Evolutionary conservation across 1,140 invertebrate genomes (phyloP), one percentile per base, ranked within the genome.

Genomic region (Acromyrmex heyeri): DNA sequence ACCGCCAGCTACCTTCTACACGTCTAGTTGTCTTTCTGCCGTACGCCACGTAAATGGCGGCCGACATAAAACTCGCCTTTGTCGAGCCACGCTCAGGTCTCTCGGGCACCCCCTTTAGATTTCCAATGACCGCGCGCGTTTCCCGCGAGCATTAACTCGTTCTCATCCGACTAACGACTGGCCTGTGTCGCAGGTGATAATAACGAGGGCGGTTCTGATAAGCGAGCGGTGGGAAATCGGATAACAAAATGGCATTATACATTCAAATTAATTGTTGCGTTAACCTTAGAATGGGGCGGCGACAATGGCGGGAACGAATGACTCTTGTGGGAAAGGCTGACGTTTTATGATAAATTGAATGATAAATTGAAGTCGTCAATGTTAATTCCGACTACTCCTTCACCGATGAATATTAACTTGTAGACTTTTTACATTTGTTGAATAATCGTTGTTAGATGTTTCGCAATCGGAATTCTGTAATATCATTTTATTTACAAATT

Each of bases 21-120:
- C 48, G 27, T 64, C 50, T 70, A 70, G 24, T 21, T 65, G n/a
- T 24, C 65, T 59, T 48, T 3, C 48, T 69, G 24, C 34, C 18
- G 3, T 14, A 30, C 30, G 62, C n/a, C 79, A 72, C 79, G 44
- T 83, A 83, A 83, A 83, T 83, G 79, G 79, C 79, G 79, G 79
- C 79, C 69, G 38, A 34, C 55, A n/a, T 59, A 72, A 73, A 82
- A 83, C 55, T 55, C 79, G 24, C 67, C 67, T 67, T 48, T 73
- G 55, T 44, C 67, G 34, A 48, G 67, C 38, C 34, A 81, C 64
- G 48, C 78, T 82, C 7, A 34, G 6, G 12, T 57, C 14, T 27
- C 27, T 24, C 44, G 61, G 14, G 24, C 24, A 38, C 48, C 34
- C 70, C 70, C 48, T 24, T 38, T 3, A 34, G 53, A 24, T 55